Evolutionary conservation across 2,888 invertebrate species (phyloP), one percentile per base, ranked within the genome.

Genomic region (Dendrolimus houi): DNA sequence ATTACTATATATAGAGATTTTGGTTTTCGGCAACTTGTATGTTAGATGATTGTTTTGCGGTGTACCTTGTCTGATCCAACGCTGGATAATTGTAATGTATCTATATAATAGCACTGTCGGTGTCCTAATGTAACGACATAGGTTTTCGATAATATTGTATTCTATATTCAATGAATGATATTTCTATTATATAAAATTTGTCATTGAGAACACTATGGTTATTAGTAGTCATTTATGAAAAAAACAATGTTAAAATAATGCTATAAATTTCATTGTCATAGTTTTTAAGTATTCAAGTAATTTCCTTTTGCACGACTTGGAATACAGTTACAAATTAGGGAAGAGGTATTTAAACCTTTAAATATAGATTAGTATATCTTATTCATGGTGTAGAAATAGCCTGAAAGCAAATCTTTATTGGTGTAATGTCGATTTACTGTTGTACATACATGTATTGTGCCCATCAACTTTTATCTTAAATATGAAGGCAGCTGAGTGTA

Each of bases 111-210:
- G 84, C 87, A 87, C 85, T 82, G 81, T 86, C 82, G 79, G 81
- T 87, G 87, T 86, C 83, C 85, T 87, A 83, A 79, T 85, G 79
- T 87, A 85, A 83, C 79, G 77, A 83, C 82, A 87, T 87, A 86
- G 87, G 83, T 87, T 87, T 87, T 87, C 86, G 82, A 88, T 87
- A 85, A 87, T 86, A 87, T 84, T 86, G 84, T 88, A 89, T 87
- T 87, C 88, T 88, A 87, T 88, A 88, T 86, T 87, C 87, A 83
- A 87, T 87, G 83, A 86, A 88, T 83, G 78, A 86, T 87, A 88
- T 86, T 87, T 88, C 87, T 87, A 87, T 87, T 80, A 83, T 85
- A 85, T 77, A 40, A 79, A 87, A 85, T 82, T 86, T 84, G 81
- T 87, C 87, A 86, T 87, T 86, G 85, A 81, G 71, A 86, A 86